Conservation (phyloP, 2,113 vertebrate species). For the Burhinus bistriatus region DNA sequence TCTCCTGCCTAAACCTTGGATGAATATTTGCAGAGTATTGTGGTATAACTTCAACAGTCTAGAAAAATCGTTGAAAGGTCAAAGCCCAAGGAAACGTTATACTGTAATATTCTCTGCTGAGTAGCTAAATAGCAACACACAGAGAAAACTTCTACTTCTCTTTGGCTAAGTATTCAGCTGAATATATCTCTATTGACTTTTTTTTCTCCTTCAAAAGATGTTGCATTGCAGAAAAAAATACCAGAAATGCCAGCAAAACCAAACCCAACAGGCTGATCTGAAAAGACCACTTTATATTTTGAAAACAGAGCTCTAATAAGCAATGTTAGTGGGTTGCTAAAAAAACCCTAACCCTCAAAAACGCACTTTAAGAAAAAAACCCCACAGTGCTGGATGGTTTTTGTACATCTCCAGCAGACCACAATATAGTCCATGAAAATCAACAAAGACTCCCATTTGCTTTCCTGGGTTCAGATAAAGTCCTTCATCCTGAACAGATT, state of each 20-base stretch:
- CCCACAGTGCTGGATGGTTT: background rate
- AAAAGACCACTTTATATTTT: background rate
- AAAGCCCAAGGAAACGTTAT: background rate
- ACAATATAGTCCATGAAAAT: background rate
- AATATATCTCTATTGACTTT: background rate
- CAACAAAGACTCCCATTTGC: background rate
- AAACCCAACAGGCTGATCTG: background rate
- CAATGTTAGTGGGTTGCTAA: background rate
- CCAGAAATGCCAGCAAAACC: background rate
- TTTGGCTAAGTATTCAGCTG: background rate
- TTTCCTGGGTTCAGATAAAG: background rate
- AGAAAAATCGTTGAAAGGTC: background rate
- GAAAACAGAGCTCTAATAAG: background rate
- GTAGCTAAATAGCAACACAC: background rate
- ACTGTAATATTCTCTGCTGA: background rate
- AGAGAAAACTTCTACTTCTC: background rate
- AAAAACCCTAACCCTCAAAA: background rate
- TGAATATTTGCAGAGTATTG: background rate
- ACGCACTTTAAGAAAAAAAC: background rate
- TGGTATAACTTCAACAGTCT: background rate
- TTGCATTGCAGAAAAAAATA: background rate
- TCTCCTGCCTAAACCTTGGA: background rate
- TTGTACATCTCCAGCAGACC: background rate
- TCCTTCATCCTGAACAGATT: background rate
- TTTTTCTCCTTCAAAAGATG: background rate